Base-by-base conservation (phyloP, 30 jellyfish, hydroid and myxozoan genomes). In the Hydractinia symbiolongicarpus region DNA sequence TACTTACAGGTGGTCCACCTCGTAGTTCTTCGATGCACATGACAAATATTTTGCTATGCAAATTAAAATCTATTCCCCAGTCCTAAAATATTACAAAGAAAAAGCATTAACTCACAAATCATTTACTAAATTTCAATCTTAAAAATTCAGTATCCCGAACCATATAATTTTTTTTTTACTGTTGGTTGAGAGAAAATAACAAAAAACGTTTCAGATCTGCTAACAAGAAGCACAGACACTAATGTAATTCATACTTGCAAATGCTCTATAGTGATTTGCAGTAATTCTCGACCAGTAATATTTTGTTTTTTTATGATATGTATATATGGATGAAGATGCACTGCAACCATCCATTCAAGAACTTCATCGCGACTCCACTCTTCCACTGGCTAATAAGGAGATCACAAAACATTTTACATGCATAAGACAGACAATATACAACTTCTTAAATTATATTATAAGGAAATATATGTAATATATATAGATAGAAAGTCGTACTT, bases 301-400 rank as follows among this genome's bases (percentile, higher is more conserved):
- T 75, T 57, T 11, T 56, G 30, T 14, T 64, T 94, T 82, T 76
- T 79, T 85, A 90, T 68, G 21, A 54, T 14, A 15, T 76, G 85
- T 52, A 90, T 74, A 71, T 90, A 90, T 50, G 84, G 88, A 78
- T 81, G 88, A 8, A 90, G 81, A 44, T 90, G 89, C 8, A 72
- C 72, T 51, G 95, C 94, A 8, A 89, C 94, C 51, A 90, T 67
- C 97, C 97, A 90, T 62, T 77, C 95, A 30, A 90, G 68, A 19
- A 90, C 95, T 11, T 90, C 95, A 21, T 62, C 66, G 66, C 54
- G 52, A 51, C 80, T 78, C 97, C 97, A 90, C 49, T 82, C 84
- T 51, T 79, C 79, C 7, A 86, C 85, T n/a, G 88, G 89, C 97
- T 90, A 72, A 52, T 57, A 54, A 61, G 66, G 15, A 73, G 74